Conservation (phyloP, 37 sponge, comb jelly and placozoan genomes). For the Hexactinellida sp. region DNA sequence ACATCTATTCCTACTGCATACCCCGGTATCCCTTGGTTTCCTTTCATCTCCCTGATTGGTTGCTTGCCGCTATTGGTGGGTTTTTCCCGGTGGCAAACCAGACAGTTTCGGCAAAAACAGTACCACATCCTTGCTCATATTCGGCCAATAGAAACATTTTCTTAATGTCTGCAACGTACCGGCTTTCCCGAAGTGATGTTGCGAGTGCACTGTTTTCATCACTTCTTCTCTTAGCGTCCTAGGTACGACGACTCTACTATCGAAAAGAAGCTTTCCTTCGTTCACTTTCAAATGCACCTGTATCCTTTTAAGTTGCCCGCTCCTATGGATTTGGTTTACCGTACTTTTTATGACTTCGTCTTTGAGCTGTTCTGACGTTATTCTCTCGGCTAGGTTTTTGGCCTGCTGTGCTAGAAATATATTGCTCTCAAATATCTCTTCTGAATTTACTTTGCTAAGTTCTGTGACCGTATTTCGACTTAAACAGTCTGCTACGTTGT, state of each 20-base stretch:
- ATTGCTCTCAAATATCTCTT: background rate
- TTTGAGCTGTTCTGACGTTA: background rate
- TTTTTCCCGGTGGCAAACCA: background rate
- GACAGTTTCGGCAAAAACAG: slow-evolving; percentile 17
- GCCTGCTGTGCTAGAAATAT: background rate
- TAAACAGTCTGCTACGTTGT: slow-evolving; percentile 25
- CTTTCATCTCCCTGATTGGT: background rate
- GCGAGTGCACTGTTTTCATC: background rate
- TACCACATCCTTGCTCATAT: slow-evolving; percentile 25
- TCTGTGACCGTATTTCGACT: slow-evolving; percentile 3
- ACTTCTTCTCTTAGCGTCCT: background rate
- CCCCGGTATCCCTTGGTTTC: background rate
- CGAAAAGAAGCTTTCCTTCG: background rate
- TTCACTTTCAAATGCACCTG: background rate
- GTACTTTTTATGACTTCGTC: background rate
- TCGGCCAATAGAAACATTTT: slow-evolving; percentile 32
- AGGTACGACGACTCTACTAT: background rate
- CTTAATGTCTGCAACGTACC: background rate
- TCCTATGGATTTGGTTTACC: background rate
- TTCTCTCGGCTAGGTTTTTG: background rate
- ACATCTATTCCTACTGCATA: too few relatives aligned
- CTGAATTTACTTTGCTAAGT: background rate
- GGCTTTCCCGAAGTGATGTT: too few relatives aligned
- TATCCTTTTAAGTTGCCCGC: background rate
- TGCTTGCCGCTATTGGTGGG: background rate